Conservation (phyloP, 2,113 vertebrate genomes). For the Pardalotus punctatus region DNA sequence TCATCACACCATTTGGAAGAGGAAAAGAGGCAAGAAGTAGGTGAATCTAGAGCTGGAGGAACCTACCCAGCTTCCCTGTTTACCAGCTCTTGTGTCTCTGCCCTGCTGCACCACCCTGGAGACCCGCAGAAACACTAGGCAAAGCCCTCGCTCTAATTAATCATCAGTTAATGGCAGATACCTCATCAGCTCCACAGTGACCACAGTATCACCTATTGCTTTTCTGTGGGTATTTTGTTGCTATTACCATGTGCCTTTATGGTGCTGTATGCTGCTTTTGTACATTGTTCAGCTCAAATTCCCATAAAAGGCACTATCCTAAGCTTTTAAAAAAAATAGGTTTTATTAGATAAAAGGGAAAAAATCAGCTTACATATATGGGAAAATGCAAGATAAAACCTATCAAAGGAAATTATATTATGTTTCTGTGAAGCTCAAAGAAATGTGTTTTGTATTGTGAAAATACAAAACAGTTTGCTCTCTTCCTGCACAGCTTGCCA, state of each 20-base stretch:
- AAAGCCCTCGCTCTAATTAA: neutral
- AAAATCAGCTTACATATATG: neutral
- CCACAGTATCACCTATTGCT: neutral
- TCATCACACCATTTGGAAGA: neutral
- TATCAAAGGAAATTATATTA: conserved; percentile 37
- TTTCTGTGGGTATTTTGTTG: neutral
- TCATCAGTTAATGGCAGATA: neutral
- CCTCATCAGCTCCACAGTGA: neutral
- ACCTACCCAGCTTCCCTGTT: neutral
- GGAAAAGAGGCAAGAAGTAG: neutral
- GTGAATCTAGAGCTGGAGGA: neutral
- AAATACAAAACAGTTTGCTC: conserved; percentile 10
- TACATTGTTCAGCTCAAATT: neutral
- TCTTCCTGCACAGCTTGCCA: conserved; percentile 36
- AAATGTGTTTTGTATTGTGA: neutral
- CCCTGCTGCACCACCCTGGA: neutral
- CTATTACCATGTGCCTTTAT: neutral
- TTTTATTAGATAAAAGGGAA: neutral
- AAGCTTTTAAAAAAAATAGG: neutral
- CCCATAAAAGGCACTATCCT: neutral
- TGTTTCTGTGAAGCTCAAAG: conserved; percentile 25
- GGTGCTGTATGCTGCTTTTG: neutral
- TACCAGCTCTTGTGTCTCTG: neutral
- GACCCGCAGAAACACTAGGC: neutral
- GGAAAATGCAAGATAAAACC: conserved; percentile 44